These are phyloP conservation scores for Brachionus sp. DNA, from an alignment of 1,140 invertebrate species.

Conservation along the genomic window DNA sequence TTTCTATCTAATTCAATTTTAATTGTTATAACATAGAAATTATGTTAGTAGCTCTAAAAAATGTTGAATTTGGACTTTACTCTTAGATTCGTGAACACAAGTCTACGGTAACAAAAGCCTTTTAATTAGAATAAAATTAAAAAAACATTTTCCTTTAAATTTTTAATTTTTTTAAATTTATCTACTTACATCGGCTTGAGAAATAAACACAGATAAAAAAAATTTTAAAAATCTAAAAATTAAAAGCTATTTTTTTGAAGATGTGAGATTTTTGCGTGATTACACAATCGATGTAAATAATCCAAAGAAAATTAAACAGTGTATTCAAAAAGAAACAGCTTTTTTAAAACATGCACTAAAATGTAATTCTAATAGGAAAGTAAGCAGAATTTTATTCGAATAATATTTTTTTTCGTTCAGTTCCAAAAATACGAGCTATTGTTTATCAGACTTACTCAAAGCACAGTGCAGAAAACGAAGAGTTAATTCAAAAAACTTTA, in stretches of 20 bases:
- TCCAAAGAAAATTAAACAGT: conserved; percentile 14
- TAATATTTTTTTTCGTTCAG: not conserved
- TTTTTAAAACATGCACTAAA: not conserved
- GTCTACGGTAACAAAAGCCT: no score
- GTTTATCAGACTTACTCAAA: conserved; percentile 44
- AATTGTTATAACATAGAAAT: no score
- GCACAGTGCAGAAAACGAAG: conserved; percentile 11
- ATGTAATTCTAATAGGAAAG: not conserved
- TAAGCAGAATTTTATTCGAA: not conserved
- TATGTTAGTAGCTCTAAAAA: no score
- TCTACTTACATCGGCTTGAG: no score
- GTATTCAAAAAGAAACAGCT: conserved; percentile 38
- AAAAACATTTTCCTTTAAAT: no score
- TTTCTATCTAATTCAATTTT: no score
- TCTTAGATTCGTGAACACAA: no score
- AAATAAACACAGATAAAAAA: not conserved
- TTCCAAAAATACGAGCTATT: conserved; percentile 9
- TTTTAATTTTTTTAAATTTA: no score
- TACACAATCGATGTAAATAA: conserved; percentile 26
- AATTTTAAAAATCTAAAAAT: not conserved
- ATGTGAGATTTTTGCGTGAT: conserved; percentile 33
- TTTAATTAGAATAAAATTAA: no score
- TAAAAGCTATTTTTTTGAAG: not conserved
- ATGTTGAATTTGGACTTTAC: no score
- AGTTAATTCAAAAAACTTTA: not conserved